phyloP scores from a whole-genome alignment of 2,797 vertebrate genomes.

The Thalassophryne amazonica region DNA sequence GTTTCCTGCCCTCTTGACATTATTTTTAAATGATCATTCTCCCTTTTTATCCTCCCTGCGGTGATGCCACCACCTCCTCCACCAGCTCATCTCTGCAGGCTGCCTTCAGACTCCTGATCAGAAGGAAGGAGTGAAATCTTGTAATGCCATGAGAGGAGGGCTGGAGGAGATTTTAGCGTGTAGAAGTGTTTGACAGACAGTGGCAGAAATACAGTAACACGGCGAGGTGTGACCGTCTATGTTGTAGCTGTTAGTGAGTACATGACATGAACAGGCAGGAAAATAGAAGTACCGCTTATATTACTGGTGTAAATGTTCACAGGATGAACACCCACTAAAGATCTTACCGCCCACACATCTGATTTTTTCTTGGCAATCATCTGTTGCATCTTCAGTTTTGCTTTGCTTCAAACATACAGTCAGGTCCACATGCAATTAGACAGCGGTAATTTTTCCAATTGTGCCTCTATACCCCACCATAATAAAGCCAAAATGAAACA shows the following conservation, averaged over 20 bases:
- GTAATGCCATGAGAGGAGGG: constrained; percentile 7
- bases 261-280: not conserved
- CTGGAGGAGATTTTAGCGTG: constrained; percentile 5
- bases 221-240: constrained; percentile 16
- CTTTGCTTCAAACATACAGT: too few relatives aligned
- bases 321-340: too few relatives aligned
- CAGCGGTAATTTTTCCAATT: too few relatives aligned
- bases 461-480: too few relatives aligned
- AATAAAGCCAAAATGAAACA: too few relatives aligned
- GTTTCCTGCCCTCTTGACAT: constrained; percentile 42
- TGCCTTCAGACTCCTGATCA: constrained; percentile 47
- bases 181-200: not conserved
- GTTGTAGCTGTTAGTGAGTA: constrained; percentile 10
- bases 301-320: too few relatives aligned
- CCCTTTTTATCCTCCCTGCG: constrained; percentile 28
- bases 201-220: constrained; percentile 2
- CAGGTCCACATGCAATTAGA: too few relatives aligned
- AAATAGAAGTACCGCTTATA: too few relatives aligned
- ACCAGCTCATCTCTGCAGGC: constrained; percentile 37
- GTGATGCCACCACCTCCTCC: constrained; percentile 33
- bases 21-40: constrained; percentile 26
- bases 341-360: too few relatives aligned
- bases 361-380: too few relatives aligned
- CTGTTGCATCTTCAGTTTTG: too few relatives aligned
- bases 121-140: constrained; percentile 26